phyloP scores from a whole-genome alignment of 2,113 vertebrate species.

The Oxyruncus cristatus region DNA sequence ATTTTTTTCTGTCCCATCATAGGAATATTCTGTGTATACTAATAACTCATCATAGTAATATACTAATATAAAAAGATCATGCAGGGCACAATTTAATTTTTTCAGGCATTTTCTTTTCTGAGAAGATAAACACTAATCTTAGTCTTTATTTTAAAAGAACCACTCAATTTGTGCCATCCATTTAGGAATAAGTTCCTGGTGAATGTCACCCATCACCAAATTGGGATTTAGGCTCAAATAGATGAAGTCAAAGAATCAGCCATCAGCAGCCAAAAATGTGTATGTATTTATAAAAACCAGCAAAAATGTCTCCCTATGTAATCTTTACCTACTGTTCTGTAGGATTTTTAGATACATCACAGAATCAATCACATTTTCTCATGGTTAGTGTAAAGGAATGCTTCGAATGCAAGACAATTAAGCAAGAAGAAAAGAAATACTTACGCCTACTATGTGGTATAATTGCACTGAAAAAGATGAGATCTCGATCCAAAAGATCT shows the following conservation, averaged over 20 bases:
- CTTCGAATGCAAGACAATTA: background rate
- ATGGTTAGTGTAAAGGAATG: background rate
- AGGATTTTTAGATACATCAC: background rate
- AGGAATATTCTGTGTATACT: background rate
- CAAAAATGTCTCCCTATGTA: background rate
- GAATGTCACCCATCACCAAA: background rate
- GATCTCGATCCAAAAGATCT: background rate
- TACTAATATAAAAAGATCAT: background rate
- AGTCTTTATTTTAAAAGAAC: background rate
- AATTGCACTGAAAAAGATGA: background rate
- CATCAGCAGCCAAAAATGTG: background rate
- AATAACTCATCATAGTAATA: background rate
- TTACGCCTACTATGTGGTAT: background rate
- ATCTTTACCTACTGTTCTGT: background rate
- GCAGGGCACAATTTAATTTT: background rate
- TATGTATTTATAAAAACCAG: background rate
- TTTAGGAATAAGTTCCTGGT: background rate
- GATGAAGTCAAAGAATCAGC: background rate
- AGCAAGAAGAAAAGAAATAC: background rate
- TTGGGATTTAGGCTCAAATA: background rate
- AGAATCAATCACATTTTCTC: background rate
- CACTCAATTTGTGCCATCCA: background rate
- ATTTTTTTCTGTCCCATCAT: background rate
- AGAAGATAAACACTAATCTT: background rate
- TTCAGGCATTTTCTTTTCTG: background rate